Evolutionary conservation across 2,888 invertebrate genomes (phyloP), one percentile per base, ranked within the genome.

Genomic region (Lithophane leautieri): DNA sequence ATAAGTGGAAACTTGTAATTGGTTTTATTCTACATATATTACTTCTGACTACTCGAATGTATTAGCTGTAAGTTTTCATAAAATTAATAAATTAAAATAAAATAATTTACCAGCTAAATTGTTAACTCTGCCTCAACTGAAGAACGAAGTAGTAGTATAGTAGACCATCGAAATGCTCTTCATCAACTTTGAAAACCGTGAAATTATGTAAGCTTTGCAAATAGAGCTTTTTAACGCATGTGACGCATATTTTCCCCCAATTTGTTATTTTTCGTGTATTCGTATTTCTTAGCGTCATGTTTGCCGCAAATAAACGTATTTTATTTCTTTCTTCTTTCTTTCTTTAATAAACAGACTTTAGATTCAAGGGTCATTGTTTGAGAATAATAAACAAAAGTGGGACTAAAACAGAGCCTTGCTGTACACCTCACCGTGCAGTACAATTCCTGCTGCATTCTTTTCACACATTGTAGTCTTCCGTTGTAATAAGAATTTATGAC

Each of bases 21-120:
- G n/a, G n/a, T n/a, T n/a, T n/a, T n/a, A n/a, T n/a, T n/a, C n/a
- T n/a, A n/a, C n/a, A n/a, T n/a, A n/a, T n/a, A n/a, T n/a, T n/a
- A n/a, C n/a, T n/a, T n/a, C n/a, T n/a, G n/a, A n/a, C n/a, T n/a
- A n/a, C n/a, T n/a, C n/a, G n/a, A n/a, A n/a, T n/a, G n/a, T n/a
- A n/a, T n/a, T n/a, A n/a, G n/a, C n/a, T n/a, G n/a, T n/a, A n/a
- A n/a, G n/a, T n/a, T n/a, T n/a, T n/a, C n/a, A n/a, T n/a, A n/a
- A n/a, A n/a, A n/a, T n/a, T n/a, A n/a, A n/a, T n/a, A n/a, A n/a
- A n/a, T n/a, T n/a, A n/a, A n/a, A n/a, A n/a, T n/a, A n/a, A 58
- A 81, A 87, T 52, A 73, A 83, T 25, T 68, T 90, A 25, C 86
- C 91, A 65, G 89, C 86, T 7, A 89, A 87, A 44, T 28, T 79